Percentiles rank a stretch among this genome's conserved stretches.
Evolutionary conservation across 2,797 vertebrate genomes (phyloP).

Genomic region (Paramormyrops hopkinsi): DNA sequence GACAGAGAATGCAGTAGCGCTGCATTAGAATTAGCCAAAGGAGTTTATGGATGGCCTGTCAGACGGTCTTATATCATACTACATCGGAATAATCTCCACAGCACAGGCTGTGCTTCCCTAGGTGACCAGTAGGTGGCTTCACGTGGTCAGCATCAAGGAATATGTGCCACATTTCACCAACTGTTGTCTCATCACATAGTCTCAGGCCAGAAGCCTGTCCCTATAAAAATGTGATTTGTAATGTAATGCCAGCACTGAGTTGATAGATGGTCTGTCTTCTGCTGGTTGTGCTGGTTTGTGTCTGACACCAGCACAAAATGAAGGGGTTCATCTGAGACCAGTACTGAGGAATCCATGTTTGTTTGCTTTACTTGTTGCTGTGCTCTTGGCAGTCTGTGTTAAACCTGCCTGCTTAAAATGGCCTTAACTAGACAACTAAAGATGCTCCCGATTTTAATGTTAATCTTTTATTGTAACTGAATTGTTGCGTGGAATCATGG

Average conservation of each 20-base stretch:
- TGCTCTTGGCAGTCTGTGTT: background rate
- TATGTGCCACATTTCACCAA: background rate
- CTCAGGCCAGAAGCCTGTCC: background rate
- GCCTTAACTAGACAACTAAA: background rate
- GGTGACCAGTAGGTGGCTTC: background rate
- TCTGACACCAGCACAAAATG: background rate
- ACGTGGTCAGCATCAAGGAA: background rate
- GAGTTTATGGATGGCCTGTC: background rate
- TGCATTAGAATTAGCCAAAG: background rate
- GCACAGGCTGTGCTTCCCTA: background rate
- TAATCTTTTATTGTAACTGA: background rate
- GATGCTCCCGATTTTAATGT: background rate
- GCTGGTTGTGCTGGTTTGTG: background rate
- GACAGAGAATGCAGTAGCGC: background rate
- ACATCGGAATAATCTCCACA: background rate
- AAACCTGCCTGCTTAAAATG: background rate
- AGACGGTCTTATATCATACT: background rate
- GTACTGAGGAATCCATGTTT: background rate
- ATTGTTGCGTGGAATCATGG: background rate
- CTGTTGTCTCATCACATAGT: background rate
- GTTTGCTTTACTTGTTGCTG: background rate
- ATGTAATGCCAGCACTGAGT: background rate
- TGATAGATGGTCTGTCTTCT: background rate
- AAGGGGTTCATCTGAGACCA: background rate
- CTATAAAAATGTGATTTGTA: background rate